Base-by-base conservation (phyloP, 2,888 invertebrate genomes). In the Desoria tigrina region DNA sequence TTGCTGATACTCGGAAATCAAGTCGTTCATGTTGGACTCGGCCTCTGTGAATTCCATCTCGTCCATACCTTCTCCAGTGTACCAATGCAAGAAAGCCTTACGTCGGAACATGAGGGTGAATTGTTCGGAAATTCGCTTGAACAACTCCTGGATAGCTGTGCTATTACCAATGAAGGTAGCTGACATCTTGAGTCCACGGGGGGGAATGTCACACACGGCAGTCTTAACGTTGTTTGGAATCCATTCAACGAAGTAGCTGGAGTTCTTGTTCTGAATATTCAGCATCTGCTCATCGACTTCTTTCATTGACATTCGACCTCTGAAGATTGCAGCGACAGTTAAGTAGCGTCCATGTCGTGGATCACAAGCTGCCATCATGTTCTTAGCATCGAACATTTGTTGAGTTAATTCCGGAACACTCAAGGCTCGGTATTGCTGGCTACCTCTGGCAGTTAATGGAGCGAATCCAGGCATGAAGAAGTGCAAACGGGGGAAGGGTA, bases 391-490 rank as follows among this genome's bases (percentile, higher is more conserved):
- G n/a, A n/a, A n/a, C 50, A 11, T 58, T 58, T 73, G 82, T 69
- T 81, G 80, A 1, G 93, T 94, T 68, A 94, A 85, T 81, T 94
- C 94, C 14, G 94, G 92, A 1, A 94, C 94, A 53, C 93, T 91
- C 61, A 92, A 83, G 42, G 94, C 88, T 78, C 94, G 86, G 28
- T 27, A 62, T 78, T 92, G 91, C 80, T 94, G 92, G 78, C 89
- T 90, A 73, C 90, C 93, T 77, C 93, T 87, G 1, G 88, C 91
- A 28, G 94, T 94, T 37, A 95, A 84, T 0, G 95, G 95, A 0
- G 95, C 95, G 82, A 95, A 96, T 16, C 94, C 39, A 79, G 94
- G 92, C 90, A 94, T 94, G 83, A 94, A 94, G 85, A 94, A 94
- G 82, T 94, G 94, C 54, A 94, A 86, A 79, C 94, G 89, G 2